phyloP scores from a whole-genome alignment of 2,888 invertebrate species.

The Mesodorylaimus sp. region DNA sequence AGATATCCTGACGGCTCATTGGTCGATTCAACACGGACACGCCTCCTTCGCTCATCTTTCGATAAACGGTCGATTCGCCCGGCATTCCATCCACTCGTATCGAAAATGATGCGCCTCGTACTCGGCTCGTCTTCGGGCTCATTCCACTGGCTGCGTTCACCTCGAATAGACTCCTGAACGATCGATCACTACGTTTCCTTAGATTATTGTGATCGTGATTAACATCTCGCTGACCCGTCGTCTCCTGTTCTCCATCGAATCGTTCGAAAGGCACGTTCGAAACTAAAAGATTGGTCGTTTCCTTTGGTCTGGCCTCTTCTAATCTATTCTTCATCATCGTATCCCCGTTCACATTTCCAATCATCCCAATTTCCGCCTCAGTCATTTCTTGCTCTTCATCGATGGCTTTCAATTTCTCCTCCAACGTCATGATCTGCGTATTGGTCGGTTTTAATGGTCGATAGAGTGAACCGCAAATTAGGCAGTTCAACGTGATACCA shows the following conservation, averaged over 20 bases:
- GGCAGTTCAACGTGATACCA: conserved; percentile 62
- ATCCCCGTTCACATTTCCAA: too few relatives aligned
- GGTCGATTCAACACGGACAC: conserved; percentile 39
- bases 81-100: not conserved
- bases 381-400: not conserved
- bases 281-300: too few relatives aligned
- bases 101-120: not conserved
- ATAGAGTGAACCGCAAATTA: conserved; percentile 71
- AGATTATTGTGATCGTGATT: too few relatives aligned
- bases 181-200: too few relatives aligned
- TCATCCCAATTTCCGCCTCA: not conserved
- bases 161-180: too few relatives aligned
- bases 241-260: too few relatives aligned
- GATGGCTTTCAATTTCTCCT: not conserved
- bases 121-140: not conserved
- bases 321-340: too few relatives aligned
- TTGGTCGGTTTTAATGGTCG: conserved; percentile 32
- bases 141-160: not conserved
- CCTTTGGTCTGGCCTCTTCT: too few relatives aligned
- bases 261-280: too few relatives aligned
- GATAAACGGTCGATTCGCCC: not conserved
- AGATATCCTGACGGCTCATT: conserved; percentile 65
- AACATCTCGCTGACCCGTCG: too few relatives aligned
- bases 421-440: conserved; percentile 16
- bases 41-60: conserved; percentile 14